Evolutionary conservation across 2,113 vertebrate species (phyloP).

Genomic region (Passer montanus): DNA sequence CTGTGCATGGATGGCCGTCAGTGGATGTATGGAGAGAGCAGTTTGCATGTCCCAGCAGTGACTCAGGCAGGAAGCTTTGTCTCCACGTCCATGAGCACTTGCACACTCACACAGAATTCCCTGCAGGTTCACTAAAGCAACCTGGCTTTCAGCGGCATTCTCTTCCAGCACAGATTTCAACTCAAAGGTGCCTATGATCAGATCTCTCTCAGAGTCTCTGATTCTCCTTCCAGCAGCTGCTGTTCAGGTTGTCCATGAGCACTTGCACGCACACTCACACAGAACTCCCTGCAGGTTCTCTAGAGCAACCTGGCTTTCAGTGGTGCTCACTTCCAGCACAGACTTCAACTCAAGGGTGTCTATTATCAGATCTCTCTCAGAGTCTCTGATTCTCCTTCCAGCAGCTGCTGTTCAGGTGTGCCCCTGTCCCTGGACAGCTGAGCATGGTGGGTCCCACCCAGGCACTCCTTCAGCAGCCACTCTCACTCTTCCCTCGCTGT

Average conservation of each 20-base stretch:
- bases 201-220: background rate
- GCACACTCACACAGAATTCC: accelerated
- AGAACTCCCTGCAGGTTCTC: background rate
- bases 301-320: background rate
- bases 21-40: background rate
- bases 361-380: background rate
- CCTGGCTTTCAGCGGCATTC: background rate
- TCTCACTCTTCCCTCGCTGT: background rate
- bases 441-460: accelerated
- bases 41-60: background rate
- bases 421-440: background rate
- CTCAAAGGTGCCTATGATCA: background rate
- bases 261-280: accelerated
- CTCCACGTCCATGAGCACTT: accelerated
- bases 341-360: background rate
- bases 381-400: background rate
- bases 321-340: background rate
- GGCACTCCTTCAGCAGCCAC: background rate
- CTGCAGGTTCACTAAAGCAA: background rate
- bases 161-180: background rate
- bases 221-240: background rate
- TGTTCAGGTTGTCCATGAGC: background rate
- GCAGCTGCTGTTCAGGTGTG: background rate
- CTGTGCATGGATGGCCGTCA: background rate
- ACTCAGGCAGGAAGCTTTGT: background rate